Conservation (phyloP, 2,113 vertebrate species). For the Apteryx owenii region DNA sequence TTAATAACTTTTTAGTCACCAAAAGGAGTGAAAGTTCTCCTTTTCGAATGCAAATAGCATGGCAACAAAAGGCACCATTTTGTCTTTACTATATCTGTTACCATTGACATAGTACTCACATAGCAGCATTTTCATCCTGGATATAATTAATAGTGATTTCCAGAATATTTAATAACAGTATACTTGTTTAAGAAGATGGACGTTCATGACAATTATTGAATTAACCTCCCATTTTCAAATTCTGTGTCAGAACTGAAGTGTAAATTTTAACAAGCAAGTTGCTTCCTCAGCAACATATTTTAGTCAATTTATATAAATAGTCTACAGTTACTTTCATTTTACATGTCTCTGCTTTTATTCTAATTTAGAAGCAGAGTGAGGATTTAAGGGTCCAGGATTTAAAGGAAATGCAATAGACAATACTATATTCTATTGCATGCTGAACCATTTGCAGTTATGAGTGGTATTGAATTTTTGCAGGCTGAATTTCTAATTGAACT, state of each 20-base stretch:
- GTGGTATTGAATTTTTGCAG: conserved; percentile 33
- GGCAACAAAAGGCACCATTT: background rate
- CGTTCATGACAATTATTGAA: conserved; percentile 21
- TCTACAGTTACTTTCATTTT: conserved; percentile 9
- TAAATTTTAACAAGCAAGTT: conserved; percentile 23
- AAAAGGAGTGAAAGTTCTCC: conserved; percentile 5
- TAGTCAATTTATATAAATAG: conserved; percentile 36
- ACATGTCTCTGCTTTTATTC: conserved; percentile 20
- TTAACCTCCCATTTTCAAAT: background rate
- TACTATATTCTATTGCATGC: background rate
- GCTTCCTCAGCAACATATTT: conserved; percentile 30
- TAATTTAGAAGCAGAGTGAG: background rate
- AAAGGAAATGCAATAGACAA: conserved; percentile 26
- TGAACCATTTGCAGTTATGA: conserved; percentile 28
- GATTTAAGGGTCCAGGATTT: conserved; percentile 28
- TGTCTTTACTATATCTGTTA: background rate
- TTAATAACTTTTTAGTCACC: background rate
- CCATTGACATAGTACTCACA: background rate
- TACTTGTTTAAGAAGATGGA: background rate
- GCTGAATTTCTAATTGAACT: conserved; percentile 27
- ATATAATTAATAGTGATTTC: conserved; percentile 20
- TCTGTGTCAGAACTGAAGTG: background rate
- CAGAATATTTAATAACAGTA: background rate
- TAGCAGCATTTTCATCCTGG: background rate
- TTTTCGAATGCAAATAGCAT: conserved; percentile 1